Percentiles rank a stretch among this genome's conserved stretches.
Conservation (phyloP, 1,140 invertebrate species). For the Drosophila ogumai region DNA sequence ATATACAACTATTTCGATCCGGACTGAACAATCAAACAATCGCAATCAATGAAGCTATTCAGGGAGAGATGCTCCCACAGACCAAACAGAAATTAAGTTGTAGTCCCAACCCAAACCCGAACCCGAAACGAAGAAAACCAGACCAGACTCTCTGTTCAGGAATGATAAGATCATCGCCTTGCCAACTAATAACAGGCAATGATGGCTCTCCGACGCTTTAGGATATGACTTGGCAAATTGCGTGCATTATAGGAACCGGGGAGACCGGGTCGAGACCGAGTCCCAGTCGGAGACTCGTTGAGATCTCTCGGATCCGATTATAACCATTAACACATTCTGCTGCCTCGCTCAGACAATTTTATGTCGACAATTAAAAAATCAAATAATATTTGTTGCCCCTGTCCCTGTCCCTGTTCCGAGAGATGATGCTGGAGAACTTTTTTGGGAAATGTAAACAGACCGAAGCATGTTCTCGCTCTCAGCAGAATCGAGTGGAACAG, state of each 20-base stretch:
- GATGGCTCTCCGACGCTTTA: slow-evolving; percentile 69
- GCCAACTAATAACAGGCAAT: slow-evolving; percentile 78
- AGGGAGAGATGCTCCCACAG: slow-evolving; percentile 61
- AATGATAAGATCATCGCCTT: slow-evolving; percentile 69
- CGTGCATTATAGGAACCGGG: slow-evolving; percentile 66
- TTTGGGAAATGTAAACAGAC: slow-evolving; percentile 56
- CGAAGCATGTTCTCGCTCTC: slow-evolving; percentile 17
- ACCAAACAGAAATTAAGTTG: slow-evolving; percentile 69
- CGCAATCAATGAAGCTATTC: slow-evolving; percentile 77
- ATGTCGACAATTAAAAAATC: slow-evolving; percentile 78
- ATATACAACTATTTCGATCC: slow-evolving; percentile 70
- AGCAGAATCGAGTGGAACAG: slow-evolving; percentile 38
- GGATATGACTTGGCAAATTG: slow-evolving; percentile 83
- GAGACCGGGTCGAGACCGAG: slow-evolving; percentile 15
- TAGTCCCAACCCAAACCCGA: slow-evolving; percentile 18
- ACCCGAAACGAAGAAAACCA: slow-evolving; percentile 28
- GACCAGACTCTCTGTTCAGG: slow-evolving; percentile 12
- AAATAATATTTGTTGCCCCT: slow-evolving; percentile 60
- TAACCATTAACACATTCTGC: slow-evolving; percentile 82
- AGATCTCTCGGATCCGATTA: slow-evolving; percentile 80
- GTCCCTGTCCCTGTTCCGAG: neutral
- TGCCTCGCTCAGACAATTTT: slow-evolving; percentile 35
- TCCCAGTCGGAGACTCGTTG: slow-evolving; percentile 13
- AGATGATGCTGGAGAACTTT: slow-evolving; percentile 35
- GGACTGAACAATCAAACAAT: slow-evolving; percentile 21